A percentile compares a stretch with the other conserved stretches of the same genome.
Conservation (phyloP, 2,797 vertebrate genomes). For the Diplodus puntazzo region DNA sequence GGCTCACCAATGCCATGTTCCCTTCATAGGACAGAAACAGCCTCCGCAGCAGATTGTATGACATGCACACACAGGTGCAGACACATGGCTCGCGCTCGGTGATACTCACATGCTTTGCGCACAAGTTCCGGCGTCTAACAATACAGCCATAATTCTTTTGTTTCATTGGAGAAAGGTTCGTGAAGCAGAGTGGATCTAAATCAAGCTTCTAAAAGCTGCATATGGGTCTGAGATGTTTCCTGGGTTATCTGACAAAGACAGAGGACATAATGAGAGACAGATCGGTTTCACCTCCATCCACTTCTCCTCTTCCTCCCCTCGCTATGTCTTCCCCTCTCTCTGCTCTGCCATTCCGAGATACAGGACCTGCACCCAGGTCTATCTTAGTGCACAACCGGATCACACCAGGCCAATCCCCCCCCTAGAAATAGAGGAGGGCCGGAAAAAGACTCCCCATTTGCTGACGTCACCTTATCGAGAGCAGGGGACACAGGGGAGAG, state of each 20-base stretch:
- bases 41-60: constrained; percentile 61
- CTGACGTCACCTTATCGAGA: constrained; percentile 77
- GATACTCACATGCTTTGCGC: constrained; percentile 53
- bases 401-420: constrained; percentile 57
- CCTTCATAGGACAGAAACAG: constrained; percentile 51
- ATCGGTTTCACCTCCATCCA: constrained; percentile 81
- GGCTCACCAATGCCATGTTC: constrained; percentile 36
- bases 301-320: constrained; percentile 64
- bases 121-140: constrained; percentile 70
- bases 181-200: constrained; percentile 73
- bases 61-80: constrained; percentile 44
- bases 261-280: constrained; percentile 79
- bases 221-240: constrained; percentile 78
- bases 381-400: constrained; percentile 72
- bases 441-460: constrained; percentile 74
- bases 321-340: constrained; percentile 50
- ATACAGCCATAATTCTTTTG: constrained; percentile 71
- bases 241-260: constrained; percentile 83
- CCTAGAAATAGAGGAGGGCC: constrained; percentile 80
- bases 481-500: constrained; percentile 65
- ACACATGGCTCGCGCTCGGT: constrained; percentile 48
- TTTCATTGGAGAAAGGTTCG: constrained; percentile 65
- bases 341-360: constrained; percentile 59
- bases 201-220: constrained; percentile 75
- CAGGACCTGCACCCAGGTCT: constrained; percentile 52